Conservation (phyloP, 2,888 invertebrate genomes). For the Ctenicera cuprea region DNA sequence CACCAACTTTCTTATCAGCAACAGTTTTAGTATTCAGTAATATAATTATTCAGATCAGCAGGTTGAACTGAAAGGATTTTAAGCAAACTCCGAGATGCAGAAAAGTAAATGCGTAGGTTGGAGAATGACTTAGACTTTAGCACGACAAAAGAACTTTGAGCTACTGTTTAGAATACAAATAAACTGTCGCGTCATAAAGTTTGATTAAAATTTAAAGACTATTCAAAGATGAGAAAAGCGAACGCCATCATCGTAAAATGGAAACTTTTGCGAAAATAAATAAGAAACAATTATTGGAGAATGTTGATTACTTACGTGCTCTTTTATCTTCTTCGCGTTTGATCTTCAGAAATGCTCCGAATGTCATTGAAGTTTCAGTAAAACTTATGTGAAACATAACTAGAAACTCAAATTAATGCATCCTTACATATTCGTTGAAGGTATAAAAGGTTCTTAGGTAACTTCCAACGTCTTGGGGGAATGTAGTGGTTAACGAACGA, state of each 20-base stretch:
- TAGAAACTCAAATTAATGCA: too few relatives aligned
- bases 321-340: background rate
- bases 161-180: constrained; percentile 34
- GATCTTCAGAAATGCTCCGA: background rate
- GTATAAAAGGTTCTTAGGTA: too few relatives aligned
- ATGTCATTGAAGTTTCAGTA: too few relatives aligned
- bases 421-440: too few relatives aligned
- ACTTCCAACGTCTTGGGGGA: too few relatives aligned
- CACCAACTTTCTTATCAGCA: constrained; percentile 17
- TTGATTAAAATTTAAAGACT: constrained; percentile 29
- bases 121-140: constrained; percentile 13
- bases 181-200: constrained; percentile 36
- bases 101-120: background rate
- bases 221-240: constrained; percentile 17
- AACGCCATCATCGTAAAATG: constrained; percentile 16
- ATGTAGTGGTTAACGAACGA: too few relatives aligned
- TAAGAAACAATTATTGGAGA: constrained; percentile 24
- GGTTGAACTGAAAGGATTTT: constrained; percentile 18
- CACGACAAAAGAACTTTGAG: constrained; percentile 25
- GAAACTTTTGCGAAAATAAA: constrained; percentile 9
- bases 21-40: constrained; percentile 31
- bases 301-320: constrained; percentile 14
- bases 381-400: too few relatives aligned
- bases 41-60: constrained; percentile 29
- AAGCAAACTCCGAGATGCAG: constrained; percentile 16